Evolutionary conservation across 2,113 vertebrate genomes (phyloP).

Genomic region (Acrocephalus arundinaceus): DNA sequence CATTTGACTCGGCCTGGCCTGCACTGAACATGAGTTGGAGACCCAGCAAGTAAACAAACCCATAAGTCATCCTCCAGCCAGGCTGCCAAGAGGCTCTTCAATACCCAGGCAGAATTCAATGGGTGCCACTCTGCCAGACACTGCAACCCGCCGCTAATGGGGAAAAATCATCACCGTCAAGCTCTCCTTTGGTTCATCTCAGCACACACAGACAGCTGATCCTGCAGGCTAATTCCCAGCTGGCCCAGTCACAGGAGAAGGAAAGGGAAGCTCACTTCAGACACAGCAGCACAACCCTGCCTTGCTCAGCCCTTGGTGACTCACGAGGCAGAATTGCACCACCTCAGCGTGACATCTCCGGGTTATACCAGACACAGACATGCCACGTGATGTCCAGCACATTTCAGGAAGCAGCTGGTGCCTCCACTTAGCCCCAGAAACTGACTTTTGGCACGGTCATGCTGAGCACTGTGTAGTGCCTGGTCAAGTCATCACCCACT

Average conservation of each 20-base stretch:
- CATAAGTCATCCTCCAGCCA: not conserved
- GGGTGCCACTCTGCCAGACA: not conserved
- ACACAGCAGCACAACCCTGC: not conserved
- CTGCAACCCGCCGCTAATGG: rapidly evolving
- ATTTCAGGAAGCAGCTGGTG: not conserved
- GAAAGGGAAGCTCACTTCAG: not conserved
- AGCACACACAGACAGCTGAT: not conserved
- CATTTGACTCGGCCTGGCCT: not conserved
- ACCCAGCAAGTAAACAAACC: conserved; percentile 4
- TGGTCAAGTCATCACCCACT: rapidly evolving
- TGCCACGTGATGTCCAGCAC: rapidly evolving
- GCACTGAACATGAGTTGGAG: not conserved
- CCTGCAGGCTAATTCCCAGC: not conserved
- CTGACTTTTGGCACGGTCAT: rapidly evolving
- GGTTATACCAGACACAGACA: not conserved
- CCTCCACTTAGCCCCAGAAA: not conserved
- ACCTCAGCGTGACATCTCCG: rapidly evolving
- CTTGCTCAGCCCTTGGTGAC: not conserved
- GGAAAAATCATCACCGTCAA: not conserved
- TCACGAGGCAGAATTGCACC: not conserved
- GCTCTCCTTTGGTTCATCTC: not conserved
- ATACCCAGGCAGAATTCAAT: not conserved
- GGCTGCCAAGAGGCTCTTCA: not conserved
- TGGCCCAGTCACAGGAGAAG: not conserved
- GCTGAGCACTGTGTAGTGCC: not conserved